Evolutionary conservation across 2,797 vertebrate species (phyloP), one percentile per base, ranked within the genome.

Genomic region (Pipistrellus kuhlii): DNA sequence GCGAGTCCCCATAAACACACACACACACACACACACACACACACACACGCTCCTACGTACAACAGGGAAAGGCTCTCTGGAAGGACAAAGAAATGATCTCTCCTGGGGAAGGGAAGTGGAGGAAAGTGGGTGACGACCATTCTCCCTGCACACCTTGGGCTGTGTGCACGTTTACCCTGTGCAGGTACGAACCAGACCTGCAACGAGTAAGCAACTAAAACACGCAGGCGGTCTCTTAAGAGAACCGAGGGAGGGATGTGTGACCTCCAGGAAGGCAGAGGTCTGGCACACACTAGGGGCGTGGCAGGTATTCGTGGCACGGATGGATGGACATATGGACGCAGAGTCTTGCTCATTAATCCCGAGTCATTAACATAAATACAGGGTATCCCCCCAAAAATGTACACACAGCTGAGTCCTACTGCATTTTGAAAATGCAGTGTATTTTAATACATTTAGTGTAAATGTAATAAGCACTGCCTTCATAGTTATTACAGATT

Each of bases 11-110:
- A 32, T 10, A 51, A n/a, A 32, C 25, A 30, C 1, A 0, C 7
- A n/a, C 7, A 11, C 0, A 21, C 3, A n/a, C 7, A 11, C 0
- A 21, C 3, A 30, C 1, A 0, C 7, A n/a, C n/a, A n/a, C n/a
- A 0, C 5, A n/a, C 7, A 11, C 0, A 21, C 3, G 27, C 75
- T 89, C 64, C 38, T 1, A 9, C 0, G 30, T 0, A 8, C 15
- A 53, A 20, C 1, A 35, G 8, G 18, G 30, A 53, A 83, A 68
- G 51, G 41, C 69, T 8, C 27, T 68, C 46, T 23, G 18, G 53
- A 76, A 88, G 48, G 17, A 62, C n/a, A 81, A 35, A 44, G 30
- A 76, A 32, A 27, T 13, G 1, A 3, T 44, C 44, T 44, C 44
- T 44, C 10, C 78, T 20, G 14, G 87, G 84, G 57, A 75, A 68